Percentiles rank a stretch among this genome's conserved stretches.
These are phyloP conservation scores for Sebastes paucispinis DNA, from an alignment of 2,797 vertebrate species.

Conservation along the genomic window DNA sequence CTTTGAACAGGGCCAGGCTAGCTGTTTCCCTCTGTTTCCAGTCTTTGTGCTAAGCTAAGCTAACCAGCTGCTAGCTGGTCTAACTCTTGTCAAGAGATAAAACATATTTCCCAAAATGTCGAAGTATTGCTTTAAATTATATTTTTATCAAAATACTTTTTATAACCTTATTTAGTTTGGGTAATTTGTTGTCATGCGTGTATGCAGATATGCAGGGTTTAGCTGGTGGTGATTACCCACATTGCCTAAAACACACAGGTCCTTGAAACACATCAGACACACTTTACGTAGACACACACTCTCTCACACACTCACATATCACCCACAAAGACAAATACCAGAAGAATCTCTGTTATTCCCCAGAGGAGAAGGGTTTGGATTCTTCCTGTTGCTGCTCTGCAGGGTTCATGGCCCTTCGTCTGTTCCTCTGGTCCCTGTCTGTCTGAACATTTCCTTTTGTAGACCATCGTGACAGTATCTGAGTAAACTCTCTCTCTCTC, in stretches of 20 bases:
- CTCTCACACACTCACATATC: background rate
- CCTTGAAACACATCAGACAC: background rate
- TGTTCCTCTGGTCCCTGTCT: constrained; percentile 58
- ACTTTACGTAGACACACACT: background rate
- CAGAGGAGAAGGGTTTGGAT: constrained; percentile 35
- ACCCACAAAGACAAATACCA: constrained; percentile 36
- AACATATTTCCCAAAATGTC: background rate
- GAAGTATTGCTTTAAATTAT: background rate
- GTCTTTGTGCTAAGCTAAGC: background rate
- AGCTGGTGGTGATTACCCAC: background rate
- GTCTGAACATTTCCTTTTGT: constrained; percentile 66
- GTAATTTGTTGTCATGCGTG: background rate
- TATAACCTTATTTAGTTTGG: background rate
- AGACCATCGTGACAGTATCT: constrained; percentile 53
- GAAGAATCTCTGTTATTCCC: constrained; percentile 30
- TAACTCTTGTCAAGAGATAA: background rate
- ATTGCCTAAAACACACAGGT: background rate
- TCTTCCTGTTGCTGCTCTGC: constrained; percentile 40
- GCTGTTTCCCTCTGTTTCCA: background rate
- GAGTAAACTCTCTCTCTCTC: constrained; percentile 34
- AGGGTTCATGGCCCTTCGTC: constrained; percentile 48
- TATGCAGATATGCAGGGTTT: background rate
- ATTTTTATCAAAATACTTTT: background rate
- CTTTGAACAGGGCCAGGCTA: background rate
- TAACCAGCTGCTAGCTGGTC: background rate